Evolutionary conservation across 2,888 invertebrate genomes (phyloP).

Genomic region (Autographa pulchrina): DNA sequence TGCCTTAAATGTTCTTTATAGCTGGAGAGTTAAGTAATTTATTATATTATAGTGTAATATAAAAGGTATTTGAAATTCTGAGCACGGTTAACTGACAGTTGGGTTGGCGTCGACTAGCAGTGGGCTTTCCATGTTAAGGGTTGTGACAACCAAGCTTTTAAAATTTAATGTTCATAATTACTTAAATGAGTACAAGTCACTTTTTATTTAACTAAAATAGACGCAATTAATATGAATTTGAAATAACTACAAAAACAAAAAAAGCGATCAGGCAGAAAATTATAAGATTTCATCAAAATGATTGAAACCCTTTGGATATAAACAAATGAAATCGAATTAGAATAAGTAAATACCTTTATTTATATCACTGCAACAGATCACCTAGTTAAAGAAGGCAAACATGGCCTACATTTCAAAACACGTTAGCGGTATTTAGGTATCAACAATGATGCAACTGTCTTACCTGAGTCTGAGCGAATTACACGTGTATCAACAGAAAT

Average conservation of each 20-base stretch:
- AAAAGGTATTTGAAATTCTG: neutral
- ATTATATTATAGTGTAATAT: neutral
- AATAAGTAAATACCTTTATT: neutral
- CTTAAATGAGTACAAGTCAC: neutral
- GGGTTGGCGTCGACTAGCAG: neutral
- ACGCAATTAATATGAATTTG: no score
- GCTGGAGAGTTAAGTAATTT: conserved; percentile 5
- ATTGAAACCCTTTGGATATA: neutral
- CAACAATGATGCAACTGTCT: conserved; percentile 54
- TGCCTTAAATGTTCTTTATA: conserved; percentile 10
- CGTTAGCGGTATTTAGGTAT: conserved; percentile 31
- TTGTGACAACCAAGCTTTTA: neutral
- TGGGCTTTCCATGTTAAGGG: neutral
- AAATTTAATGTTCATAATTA: neutral
- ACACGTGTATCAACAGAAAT: conserved; percentile 58
- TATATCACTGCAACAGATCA: neutral
- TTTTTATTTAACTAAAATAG: neutral
- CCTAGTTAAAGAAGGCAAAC: neutral
- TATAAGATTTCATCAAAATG: neutral
- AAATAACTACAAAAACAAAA: no score
- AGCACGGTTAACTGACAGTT: neutral
- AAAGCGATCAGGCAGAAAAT: no score
- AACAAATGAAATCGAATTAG: neutral
- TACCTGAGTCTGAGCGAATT: conserved; percentile 51
- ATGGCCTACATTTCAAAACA: conserved; percentile 37